These are phyloP conservation scores for Pomatorhinus ruficollis DNA, from an alignment of 2,113 vertebrate genomes.

Conservation along the genomic window DNA sequence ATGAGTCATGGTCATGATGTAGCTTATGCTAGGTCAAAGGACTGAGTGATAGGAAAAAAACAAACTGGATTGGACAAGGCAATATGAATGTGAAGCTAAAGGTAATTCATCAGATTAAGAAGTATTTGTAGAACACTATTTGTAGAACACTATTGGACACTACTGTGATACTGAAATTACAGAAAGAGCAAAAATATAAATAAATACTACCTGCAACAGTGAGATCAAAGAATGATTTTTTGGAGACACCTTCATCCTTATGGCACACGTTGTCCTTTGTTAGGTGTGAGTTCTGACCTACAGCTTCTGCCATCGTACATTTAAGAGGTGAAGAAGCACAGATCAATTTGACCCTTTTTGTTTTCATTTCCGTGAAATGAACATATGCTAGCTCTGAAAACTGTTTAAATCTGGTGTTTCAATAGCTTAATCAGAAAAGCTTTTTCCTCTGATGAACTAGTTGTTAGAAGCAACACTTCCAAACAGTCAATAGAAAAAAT, in stretches of 20 bases:
- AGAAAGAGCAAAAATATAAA: not conserved
- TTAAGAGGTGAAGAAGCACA: not conserved
- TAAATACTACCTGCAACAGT: not conserved
- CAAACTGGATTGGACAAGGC: not conserved
- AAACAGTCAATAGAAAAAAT: not conserved
- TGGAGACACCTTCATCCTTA: not conserved
- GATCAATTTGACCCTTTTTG: not conserved
- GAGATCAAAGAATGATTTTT: not conserved
- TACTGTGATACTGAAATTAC: not conserved
- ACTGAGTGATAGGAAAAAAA: not conserved
- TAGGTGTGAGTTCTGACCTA: not conserved
- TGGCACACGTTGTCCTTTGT: not conserved
- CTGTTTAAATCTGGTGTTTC: not conserved
- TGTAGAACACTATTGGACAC: not conserved
- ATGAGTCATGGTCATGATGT: not conserved
- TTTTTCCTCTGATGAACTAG: slow-evolving; percentile 26
- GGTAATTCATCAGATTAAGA: slow-evolving; percentile 24
- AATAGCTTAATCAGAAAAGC: slow-evolving; percentile 43
- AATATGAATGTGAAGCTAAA: slow-evolving; percentile 6
- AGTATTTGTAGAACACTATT: not conserved
- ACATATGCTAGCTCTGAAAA: slow-evolving; percentile 15
- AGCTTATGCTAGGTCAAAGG: not conserved
- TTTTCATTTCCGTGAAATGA: not conserved
- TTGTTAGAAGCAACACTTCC: slow-evolving; percentile 1
- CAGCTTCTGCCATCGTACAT: not conserved